These are phyloP conservation scores for Drosophila austrosaltans DNA, from an alignment of 2,888 invertebrate genomes.

Conservation along the genomic window DNA sequence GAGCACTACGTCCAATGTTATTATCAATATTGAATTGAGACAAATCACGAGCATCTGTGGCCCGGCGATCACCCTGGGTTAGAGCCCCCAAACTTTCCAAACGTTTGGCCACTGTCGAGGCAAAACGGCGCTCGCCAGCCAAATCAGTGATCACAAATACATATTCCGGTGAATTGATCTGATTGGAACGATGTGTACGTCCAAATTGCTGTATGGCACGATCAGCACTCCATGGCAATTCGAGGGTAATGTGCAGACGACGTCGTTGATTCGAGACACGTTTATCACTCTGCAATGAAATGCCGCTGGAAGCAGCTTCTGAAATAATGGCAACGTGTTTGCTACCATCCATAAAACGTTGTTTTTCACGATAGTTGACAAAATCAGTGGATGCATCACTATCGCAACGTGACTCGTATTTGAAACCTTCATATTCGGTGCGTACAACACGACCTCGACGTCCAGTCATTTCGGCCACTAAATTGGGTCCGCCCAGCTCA, in stretches of 20 bases:
- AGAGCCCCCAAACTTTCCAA: conserved; percentile 97
- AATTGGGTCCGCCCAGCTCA: conserved; percentile 98
- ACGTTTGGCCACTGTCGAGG: conserved; percentile 97
- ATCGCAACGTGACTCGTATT: conserved; percentile 97
- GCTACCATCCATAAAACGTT: conserved; percentile 97
- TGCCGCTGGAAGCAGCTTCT: conserved; percentile 99
- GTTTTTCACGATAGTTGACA: conserved; percentile 95
- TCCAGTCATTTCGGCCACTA: conserved; percentile 99
- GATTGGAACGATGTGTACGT: conserved; percentile 97
- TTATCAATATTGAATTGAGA: conserved; percentile 99
- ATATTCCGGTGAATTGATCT: conserved; percentile 99
- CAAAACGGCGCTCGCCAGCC: conserved; percentile 98
- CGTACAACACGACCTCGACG: conserved; percentile 96
- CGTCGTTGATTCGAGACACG: conserved; percentile 95
- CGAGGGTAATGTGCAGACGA: conserved; percentile 98
- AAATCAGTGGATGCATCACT: conserved; percentile 97
- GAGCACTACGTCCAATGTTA: conserved; percentile 95
- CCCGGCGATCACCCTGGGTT: conserved; percentile 98
- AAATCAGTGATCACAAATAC: conserved; percentile 99
- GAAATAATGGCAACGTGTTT: conserved; percentile 99
- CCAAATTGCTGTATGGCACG: conserved; percentile 99
- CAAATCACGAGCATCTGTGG: conserved; percentile 98
- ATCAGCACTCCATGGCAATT: conserved; percentile 99
- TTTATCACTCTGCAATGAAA: conserved; percentile 97
- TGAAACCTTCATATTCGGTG: conserved; percentile 94